Base-by-base conservation (phyloP, 2,888 invertebrate species). In the Artemia sinica region DNA sequence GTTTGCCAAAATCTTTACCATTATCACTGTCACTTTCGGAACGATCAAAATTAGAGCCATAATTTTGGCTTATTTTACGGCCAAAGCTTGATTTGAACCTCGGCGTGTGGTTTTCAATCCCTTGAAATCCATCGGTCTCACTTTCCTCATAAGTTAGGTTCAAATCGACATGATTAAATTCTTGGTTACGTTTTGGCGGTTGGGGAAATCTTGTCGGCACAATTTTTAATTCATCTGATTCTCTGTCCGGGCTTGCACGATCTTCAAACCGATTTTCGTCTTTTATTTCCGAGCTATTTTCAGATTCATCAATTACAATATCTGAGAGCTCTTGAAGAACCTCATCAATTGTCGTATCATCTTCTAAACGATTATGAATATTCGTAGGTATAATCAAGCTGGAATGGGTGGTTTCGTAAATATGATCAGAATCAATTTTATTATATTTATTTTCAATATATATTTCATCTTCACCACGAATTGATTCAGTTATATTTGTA, bases 351-450 rank as follows among this genome's bases (percentile, higher is more conserved):
- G 63, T 58, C 63, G 63, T 28, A 58, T 58, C 63, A 1, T 58
- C 63, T 10, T 58, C 63, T 18, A 58, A n/a, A 28, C 28, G 63
- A 58, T 8, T 10, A n/a, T 28, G 63, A 28, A 58, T 10, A 58
- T 58, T 28, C 28, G 63, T 58, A 1, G 63, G 63, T n/a, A 58
- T 58, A 18, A 58, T 58, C 28, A 58, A 58, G 63, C 63, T 58
- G 14, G 63, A 58, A 58, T 58, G n/a, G n/a, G 63, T 58, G 28
- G 63, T 28, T n/a, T 58, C 63, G 63, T 58, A 58, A 28, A 58
- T 58, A 58, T 58, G 63, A 8, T 58, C 63, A 18, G 14, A n/a
- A 58, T 58, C 63, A 18, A 58, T 58, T 2, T n/a, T 18, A 18
- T 58, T 28, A 28, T 58, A 58, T 18, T 28, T n/a, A n/a, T 11